Conservation (phyloP, 2,113 vertebrate species). For the Vimba vimba region DNA sequence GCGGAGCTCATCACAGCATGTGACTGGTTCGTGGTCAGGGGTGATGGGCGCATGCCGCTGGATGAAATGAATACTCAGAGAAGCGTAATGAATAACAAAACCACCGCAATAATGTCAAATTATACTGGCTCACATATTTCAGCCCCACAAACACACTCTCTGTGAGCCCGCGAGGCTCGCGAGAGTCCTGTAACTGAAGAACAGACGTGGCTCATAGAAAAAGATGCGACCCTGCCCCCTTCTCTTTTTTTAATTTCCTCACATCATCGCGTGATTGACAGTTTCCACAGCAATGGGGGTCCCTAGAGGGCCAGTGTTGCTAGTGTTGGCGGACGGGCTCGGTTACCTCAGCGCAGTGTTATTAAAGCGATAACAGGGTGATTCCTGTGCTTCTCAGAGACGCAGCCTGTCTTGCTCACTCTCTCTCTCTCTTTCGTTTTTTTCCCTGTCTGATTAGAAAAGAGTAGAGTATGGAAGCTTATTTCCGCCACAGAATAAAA, state of each 20-base stretch:
- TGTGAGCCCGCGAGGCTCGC: not conserved
- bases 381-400: conserved; percentile 83
- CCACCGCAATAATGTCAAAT: conserved; percentile 43
- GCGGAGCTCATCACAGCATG: conserved; percentile 17
- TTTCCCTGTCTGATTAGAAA: not conserved
- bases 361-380: conserved; percentile 91
- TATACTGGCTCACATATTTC: conserved; percentile 26
- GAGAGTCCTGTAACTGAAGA: conserved; percentile 47
- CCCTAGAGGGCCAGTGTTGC: conserved; percentile 80
- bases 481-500: not conserved
- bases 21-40: conserved; percentile 24
- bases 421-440: not conserved
- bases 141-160: conserved; percentile 10
- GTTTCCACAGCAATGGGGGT: conserved; percentile 80
- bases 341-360: conserved; percentile 84
- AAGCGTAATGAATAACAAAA: conserved; percentile 43
- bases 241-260: conserved; percentile 80
- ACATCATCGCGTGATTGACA: conserved; percentile 84
- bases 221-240: conserved; percentile 31
- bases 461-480: not conserved
- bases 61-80: conserved; percentile 47
- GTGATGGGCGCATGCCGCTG: conserved; percentile 32
- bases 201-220: conserved; percentile 74
- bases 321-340: conserved; percentile 82
- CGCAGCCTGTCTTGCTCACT: conserved; percentile 51